A percentile compares a stretch with the other conserved stretches of the same genome.
phyloP scores from a whole-genome alignment of 2,888 invertebrate species.

The Phragmatobia fuliginosa region DNA sequence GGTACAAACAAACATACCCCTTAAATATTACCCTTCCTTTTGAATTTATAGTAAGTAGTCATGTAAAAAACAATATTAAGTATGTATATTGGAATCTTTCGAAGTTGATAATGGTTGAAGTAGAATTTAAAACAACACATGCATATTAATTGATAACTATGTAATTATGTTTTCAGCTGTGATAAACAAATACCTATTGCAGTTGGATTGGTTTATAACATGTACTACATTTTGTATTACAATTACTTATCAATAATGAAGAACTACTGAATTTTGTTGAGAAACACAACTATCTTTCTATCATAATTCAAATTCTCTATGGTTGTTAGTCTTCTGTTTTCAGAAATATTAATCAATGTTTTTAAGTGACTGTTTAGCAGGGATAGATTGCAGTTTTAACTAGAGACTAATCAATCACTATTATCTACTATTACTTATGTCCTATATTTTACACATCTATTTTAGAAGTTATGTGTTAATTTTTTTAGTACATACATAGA shows the following conservation, averaged over 20 bases:
- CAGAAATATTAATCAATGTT: background rate
- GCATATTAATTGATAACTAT: slow-evolving; percentile 5
- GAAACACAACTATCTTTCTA: background rate
- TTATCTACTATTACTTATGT: background rate
- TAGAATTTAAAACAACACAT: background rate
- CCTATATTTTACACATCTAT: too few species aligned
- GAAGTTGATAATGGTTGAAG: background rate
- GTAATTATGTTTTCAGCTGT: slow-evolving; percentile 9
- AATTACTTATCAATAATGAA: background rate
- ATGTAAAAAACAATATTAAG: background rate
- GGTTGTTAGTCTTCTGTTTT: background rate
- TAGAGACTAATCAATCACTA: background rate
- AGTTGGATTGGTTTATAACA: slow-evolving; percentile 26
- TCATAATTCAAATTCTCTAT: background rate
- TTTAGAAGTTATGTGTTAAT: too few species aligned
- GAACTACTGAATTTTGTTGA: background rate
- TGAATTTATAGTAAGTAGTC: too few species aligned
- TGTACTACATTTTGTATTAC: background rate
- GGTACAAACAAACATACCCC: too few species aligned
- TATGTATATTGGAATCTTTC: background rate
- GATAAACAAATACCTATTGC: slow-evolving; percentile 17
- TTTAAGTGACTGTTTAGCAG: background rate
- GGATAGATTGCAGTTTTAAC: background rate
- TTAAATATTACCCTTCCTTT: too few species aligned
- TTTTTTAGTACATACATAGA: too few species aligned